A percentile compares a stretch with the other conserved stretches of the same genome.
phyloP scores from a whole-genome alignment of 2,113 vertebrate genomes.

The Lichenostomus cassidix region DNA sequence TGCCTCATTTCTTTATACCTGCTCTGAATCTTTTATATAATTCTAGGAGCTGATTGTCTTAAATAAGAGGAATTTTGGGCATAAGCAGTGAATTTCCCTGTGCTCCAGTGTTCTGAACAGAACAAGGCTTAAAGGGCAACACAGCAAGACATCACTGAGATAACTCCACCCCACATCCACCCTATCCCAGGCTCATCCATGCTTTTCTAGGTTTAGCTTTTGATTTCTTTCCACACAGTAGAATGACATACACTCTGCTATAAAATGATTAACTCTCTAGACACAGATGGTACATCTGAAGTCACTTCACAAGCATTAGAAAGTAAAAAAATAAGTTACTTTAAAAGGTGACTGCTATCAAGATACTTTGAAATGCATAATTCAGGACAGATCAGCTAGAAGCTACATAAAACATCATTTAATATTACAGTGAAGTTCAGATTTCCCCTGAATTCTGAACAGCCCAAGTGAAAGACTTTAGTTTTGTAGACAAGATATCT shows the following conservation, averaged over 20 bases:
- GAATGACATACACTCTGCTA: not conserved
- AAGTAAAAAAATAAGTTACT: not conserved
- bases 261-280: not conserved
- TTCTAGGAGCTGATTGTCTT: not conserved
- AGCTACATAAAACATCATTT: not conserved
- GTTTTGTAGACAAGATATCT: not conserved
- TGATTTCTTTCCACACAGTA: not conserved
- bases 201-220: not conserved
- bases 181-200: not conserved
- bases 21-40: not conserved
- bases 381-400: not conserved
- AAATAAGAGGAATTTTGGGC: not conserved
- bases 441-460: not conserved
- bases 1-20: not conserved
- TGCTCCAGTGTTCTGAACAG: not conserved
- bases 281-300: not conserved
- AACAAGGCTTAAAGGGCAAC: not conserved
- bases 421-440: not conserved
- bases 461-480: not conserved
- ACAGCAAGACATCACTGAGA: not conserved
- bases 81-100: not conserved
- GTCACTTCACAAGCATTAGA: not conserved
- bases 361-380: not conserved
- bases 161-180: not conserved
- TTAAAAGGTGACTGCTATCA: not conserved